Percentiles rank a stretch among this genome's conserved stretches.
These are phyloP conservation scores for Leptestheria dahalacensis DNA, from an alignment of 1,140 invertebrate genomes.

Conservation along the genomic window DNA sequence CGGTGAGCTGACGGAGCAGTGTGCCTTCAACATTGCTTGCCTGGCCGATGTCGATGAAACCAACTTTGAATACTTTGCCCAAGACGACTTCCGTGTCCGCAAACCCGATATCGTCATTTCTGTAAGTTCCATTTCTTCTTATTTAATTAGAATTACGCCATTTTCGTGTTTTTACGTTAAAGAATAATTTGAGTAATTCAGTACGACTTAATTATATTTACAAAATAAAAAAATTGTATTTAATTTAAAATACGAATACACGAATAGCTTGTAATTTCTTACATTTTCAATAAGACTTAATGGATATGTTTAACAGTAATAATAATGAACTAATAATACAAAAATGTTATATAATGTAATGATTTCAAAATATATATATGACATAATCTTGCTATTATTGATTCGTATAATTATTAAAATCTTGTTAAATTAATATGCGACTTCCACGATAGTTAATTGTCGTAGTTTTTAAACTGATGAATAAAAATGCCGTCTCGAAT, in stretches of 20 bases:
- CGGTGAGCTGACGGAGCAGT: conserved; percentile 55
- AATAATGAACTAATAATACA: too few relatives aligned
- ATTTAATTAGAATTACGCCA: not conserved
- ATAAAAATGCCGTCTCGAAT: too few relatives aligned
- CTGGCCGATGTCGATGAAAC: conserved; percentile 63
- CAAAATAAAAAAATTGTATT: too few relatives aligned
- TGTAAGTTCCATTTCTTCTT: conserved; percentile 26
- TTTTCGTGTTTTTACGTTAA: not conserved
- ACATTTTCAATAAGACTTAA: not conserved
- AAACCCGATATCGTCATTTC: conserved; percentile 76
- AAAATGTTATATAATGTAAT: too few relatives aligned
- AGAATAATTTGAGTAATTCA: not conserved
- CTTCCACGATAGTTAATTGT: too few relatives aligned
- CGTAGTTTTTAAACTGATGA: too few relatives aligned
- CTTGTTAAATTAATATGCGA: too few relatives aligned
- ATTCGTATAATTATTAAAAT: too few relatives aligned
- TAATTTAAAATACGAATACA: not conserved
- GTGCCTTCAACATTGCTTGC: conserved; percentile 68
- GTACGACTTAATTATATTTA: too few relatives aligned
- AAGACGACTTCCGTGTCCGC: conserved; percentile 73
- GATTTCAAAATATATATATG: too few relatives aligned
- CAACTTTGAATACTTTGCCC: conserved; percentile 72
- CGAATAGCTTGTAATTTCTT: too few relatives aligned
- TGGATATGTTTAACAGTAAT: conserved; percentile 12
- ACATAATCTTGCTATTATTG: too few relatives aligned